These are phyloP conservation scores for Pemphigus obesinymphae DNA, from an alignment of 1,140 invertebrate genomes.

Conservation along the genomic window DNA sequence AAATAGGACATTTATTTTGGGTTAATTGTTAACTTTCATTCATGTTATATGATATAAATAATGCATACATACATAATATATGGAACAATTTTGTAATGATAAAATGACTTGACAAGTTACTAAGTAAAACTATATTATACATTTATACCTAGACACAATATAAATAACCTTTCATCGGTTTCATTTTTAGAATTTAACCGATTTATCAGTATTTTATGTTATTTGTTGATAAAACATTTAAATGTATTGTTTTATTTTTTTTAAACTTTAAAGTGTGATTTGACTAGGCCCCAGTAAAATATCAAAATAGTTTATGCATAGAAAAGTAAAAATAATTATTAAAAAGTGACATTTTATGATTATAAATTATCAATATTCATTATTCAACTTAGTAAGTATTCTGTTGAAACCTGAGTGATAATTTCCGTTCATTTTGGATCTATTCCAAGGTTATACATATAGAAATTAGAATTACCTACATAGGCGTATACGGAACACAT, in stretches of 20 bases:
- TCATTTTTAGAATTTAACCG: background rate
- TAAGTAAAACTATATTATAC: background rate
- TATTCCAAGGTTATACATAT: constrained; percentile 19
- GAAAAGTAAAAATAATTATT: background rate
- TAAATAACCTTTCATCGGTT: background rate
- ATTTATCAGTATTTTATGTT: background rate
- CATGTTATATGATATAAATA: background rate
- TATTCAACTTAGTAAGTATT: background rate
- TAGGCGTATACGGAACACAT: background rate
- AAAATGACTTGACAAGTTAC: background rate
- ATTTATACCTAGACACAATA: background rate
- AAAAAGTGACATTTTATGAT: background rate
- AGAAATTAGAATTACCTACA: background rate
- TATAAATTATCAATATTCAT: background rate
- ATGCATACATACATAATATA: background rate
- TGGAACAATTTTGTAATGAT: background rate
- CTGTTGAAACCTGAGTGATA: constrained; percentile 30
- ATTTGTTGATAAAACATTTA: background rate
- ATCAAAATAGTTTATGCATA: background rate
- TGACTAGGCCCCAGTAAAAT: background rate
- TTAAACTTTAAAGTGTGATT: background rate
- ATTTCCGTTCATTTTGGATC: constrained; percentile 17
- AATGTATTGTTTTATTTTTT: background rate
- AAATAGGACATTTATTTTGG: background rate
- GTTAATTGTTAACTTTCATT: background rate